Base-by-base conservation (phyloP, 2,797 vertebrate genomes). In the Hippopotamyrus pictus region DNA sequence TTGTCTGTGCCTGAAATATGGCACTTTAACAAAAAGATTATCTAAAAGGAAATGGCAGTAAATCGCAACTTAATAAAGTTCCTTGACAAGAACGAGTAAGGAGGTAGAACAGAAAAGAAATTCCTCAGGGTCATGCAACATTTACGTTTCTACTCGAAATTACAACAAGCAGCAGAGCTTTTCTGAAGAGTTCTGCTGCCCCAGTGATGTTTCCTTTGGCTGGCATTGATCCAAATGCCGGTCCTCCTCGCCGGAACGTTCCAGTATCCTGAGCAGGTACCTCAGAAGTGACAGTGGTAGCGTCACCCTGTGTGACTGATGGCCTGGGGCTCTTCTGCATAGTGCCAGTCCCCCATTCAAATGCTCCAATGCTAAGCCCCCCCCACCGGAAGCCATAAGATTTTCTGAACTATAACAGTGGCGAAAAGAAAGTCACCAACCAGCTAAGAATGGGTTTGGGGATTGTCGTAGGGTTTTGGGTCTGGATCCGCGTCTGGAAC, bases 91-190 rank as follows among this genome's bases (percentile, higher is more conserved):
- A n/a, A 85, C 65, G 33, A 86, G 44, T 51, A 89, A 86, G 44
- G 44, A 14, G 82, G 51, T 12, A 51, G 57, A 11, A 44, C 22
- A 22, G 29, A 51, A 41, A 86, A 33, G 29, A 65, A 37, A 51
- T 86, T 44, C 79, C 25, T 89, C 82, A 89, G 59, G 44, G 69
- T 73, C 54, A 22, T 46, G 29, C 59, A 89, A 89, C 59, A 57
- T 54, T 29, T 85, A 50, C 33, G 84, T 59, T 89, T 69, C 48
- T 48, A 53, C 44, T 53, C 17, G 5, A 86, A 69, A 89, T 86
- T 12, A 84, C 69, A 37, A 69, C 25, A 25, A 53, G 53, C 9
- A 25, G 57, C 83, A 73, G 73, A 48, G 51, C 25, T 46, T n/a
- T 83, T 85, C 44, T n/a, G 29, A 76, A 29, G 9, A 37, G 46